Evolutionary conservation across 2,797 vertebrate genomes (phyloP), one percentile per base, ranked within the genome.

Genomic region (Schizopygopsis malacanthus): DNA sequence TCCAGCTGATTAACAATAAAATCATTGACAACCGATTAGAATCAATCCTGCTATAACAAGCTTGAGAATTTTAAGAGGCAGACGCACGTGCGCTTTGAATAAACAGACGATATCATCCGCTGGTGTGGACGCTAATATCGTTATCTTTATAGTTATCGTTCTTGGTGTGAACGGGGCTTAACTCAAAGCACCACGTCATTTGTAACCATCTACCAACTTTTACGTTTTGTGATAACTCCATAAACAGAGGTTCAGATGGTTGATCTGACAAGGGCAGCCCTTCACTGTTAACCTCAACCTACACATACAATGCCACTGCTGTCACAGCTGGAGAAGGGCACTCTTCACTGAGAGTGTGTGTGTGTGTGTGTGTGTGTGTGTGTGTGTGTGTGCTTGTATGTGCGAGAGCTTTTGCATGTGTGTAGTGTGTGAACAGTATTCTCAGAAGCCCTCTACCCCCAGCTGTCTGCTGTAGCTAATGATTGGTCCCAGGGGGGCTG

Each of bases 401-500:
- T 54, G 71, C 47, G 71, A 59, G 63, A 87, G 90, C 89, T 88
- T 70, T 82, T 87, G 87, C 87, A 73, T 86, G 86, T 37, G 77
- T 75, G 77, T 56, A 71, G 73, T 88, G 91, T 90, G 87, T 63
- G 87, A 85, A 80, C 75, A 92, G 89, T 75, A 84, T 85, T 89
- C 91, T 93, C 82, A 93, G 93, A 94, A 94, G 94, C 94, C 94
- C 92, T 92, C 93, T 95, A 95, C 96, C 95, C 96, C 96, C 95
- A 96, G 95, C 95, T 96, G 96, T 96, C 96, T 95, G 94, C 94
- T 93, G 91, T 94, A 94, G 95, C 95, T 96, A 96, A 96, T 96
- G 96, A 95, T 94, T 92, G 91, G 93, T 96, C 96, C 95, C 95
- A 92, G 93, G 95, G 95, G 95, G 94, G 94, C 94, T 95, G 94